Evolutionary conservation across 2,113 vertebrate genomes (phyloP).

Genomic region (Lamprologus lemairii): DNA sequence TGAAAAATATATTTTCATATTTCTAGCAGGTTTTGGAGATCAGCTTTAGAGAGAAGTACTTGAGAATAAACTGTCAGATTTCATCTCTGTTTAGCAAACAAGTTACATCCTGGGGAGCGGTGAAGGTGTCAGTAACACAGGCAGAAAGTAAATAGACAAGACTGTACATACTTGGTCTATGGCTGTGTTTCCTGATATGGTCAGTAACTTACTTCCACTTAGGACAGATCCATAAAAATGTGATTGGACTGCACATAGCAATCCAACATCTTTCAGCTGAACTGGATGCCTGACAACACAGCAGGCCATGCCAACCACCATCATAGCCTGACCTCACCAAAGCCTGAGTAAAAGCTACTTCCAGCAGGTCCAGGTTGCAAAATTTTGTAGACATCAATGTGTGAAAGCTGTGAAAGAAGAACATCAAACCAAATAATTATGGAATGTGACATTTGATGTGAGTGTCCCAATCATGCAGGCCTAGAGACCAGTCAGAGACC

Average conservation of each 20-base stretch:
- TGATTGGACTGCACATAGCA: background rate
- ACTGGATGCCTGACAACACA: background rate
- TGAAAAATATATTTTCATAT: slow-evolving; percentile 21
- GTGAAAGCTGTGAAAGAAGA: background rate
- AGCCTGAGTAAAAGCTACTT: background rate
- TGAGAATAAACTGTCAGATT: background rate
- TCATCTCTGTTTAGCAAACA: background rate
- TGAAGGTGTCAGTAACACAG: background rate
- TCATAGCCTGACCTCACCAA: background rate
- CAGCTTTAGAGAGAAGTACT: background rate
- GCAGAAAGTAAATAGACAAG: background rate
- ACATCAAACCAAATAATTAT: background rate
- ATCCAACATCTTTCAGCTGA: background rate
- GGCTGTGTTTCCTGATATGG: background rate
- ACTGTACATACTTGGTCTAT: background rate
- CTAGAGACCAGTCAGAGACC: background rate
- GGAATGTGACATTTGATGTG: background rate
- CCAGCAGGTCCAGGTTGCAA: background rate
- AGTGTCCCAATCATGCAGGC: background rate
- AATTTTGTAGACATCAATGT: background rate
- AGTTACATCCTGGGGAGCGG: background rate
- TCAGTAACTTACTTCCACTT: background rate
- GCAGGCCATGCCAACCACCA: background rate
- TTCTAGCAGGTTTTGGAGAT: slow-evolving; percentile 24
- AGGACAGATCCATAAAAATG: background rate